These are phyloP conservation scores for Acholoe squamosa DNA, from an alignment of 2,888 invertebrate species.

Conservation along the genomic window DNA sequence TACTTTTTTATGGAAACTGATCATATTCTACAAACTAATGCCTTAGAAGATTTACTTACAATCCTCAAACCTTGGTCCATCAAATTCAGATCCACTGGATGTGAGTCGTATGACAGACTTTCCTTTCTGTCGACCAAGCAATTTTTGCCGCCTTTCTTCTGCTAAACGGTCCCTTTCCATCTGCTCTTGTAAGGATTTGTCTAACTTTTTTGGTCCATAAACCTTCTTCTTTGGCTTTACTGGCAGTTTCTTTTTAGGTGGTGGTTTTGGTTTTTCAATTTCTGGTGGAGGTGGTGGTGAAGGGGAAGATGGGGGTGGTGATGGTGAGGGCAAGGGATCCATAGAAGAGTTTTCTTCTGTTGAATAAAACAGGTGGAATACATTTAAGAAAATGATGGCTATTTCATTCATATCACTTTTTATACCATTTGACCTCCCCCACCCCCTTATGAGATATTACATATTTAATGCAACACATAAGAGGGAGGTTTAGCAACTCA, in stretches of 20 bases:
- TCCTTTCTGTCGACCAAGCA: neutral
- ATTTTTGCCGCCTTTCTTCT: neutral
- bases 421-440: no score
- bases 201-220: slow-evolving; percentile 35
- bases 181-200: slow-evolving; percentile 41
- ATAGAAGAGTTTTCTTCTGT: slow-evolving; percentile 34
- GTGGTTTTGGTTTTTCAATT: slow-evolving; percentile 4
- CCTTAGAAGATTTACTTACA: slow-evolving; percentile 5
- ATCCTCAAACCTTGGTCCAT: slow-evolving; percentile 48
- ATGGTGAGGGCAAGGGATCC: slow-evolving; percentile 38
- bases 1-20: no score
- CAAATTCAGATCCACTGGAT: neutral
- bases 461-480: no score
- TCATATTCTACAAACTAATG: no score
- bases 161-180: slow-evolving; percentile 38
- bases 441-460: no score
- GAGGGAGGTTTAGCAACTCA: no score
- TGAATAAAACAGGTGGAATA: neutral
- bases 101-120: neutral
- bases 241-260: neutral
- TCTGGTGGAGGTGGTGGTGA: neutral
- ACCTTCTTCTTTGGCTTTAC: slow-evolving; percentile 39
- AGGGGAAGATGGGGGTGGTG: slow-evolving; percentile 30
- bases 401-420: no score
- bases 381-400: neutral